phyloP scores from a whole-genome alignment of 2,888 invertebrate genomes.

The Hirtodrosophila duncani region DNA sequence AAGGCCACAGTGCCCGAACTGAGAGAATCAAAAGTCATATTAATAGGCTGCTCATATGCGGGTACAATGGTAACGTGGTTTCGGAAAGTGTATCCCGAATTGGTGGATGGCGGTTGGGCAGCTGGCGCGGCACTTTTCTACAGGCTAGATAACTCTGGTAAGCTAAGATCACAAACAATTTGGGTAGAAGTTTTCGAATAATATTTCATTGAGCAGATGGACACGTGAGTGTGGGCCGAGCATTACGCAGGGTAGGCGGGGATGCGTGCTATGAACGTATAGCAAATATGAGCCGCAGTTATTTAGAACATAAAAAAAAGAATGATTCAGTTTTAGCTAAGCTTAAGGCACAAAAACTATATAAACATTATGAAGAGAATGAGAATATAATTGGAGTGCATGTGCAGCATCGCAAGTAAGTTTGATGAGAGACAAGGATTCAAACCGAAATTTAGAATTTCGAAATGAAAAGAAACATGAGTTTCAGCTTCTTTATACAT shows the following conservation, averaged over 20 bases:
- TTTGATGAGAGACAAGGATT: not conserved
- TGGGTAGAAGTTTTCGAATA: not conserved
- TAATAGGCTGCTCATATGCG: slow-evolving; percentile 25
- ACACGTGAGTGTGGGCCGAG: slow-evolving; percentile 13
- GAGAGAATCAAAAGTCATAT: slow-evolving; percentile 15
- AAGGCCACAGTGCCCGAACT: slow-evolving; percentile 8
- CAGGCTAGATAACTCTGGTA: slow-evolving; percentile 20
- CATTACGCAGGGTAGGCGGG: slow-evolving; percentile 22
- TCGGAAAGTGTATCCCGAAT: slow-evolving; percentile 18
- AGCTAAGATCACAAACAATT: not conserved
- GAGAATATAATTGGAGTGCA: not conserved
- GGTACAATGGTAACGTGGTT: slow-evolving; percentile 13
- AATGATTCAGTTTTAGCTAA: slow-evolving; percentile 6
- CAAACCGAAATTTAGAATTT: too few relatives aligned
- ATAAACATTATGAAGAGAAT: not conserved
- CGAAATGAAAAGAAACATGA: too few relatives aligned
- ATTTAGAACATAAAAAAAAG: slow-evolving; percentile 11
- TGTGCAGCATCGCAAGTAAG: slow-evolving; percentile 35
- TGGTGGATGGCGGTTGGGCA: slow-evolving; percentile 25
- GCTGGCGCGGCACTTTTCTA: slow-evolving; percentile 7
- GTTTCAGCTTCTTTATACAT: too few relatives aligned
- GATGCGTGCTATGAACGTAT: slow-evolving; percentile 20
- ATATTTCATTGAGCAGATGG: slow-evolving; percentile 9
- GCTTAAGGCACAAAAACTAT: slow-evolving; percentile 8
- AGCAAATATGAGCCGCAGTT: slow-evolving; percentile 1